Conservation (phyloP, 2,797 vertebrate species). For the Sebastes nivosus region DNA sequence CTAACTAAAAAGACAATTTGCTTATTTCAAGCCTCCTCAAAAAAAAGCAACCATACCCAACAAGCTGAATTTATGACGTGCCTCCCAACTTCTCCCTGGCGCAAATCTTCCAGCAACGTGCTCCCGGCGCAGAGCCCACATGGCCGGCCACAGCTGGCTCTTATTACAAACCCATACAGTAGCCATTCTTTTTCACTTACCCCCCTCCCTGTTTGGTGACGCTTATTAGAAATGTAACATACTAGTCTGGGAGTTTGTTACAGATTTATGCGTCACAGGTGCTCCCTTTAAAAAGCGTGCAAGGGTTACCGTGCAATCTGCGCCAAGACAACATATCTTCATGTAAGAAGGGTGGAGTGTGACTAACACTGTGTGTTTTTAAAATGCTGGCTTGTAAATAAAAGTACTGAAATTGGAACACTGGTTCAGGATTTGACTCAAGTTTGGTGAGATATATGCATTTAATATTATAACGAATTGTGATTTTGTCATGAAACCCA, state of each 20-base stretch:
- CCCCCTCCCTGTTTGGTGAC: constrained; percentile 82
- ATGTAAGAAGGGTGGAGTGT: not conserved
- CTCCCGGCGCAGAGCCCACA: constrained; percentile 69
- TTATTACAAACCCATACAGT: constrained; percentile 89
- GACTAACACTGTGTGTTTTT: not conserved
- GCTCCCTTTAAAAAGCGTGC: constrained; percentile 76
- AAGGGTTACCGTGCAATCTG: constrained; percentile 38
- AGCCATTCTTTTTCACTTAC: constrained; percentile 95
- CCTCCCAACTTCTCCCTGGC: constrained; percentile 73
- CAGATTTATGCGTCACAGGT: constrained; percentile 93
- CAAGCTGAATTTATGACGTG: constrained; percentile 78
- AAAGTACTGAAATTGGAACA: constrained; percentile 1
- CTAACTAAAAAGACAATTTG: constrained; percentile 72
- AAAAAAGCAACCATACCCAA: constrained; percentile 62
- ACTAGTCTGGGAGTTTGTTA: constrained; percentile 84
- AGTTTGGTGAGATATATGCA: constrained; percentile 16
- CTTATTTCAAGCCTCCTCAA: constrained; percentile 51
- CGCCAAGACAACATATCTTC: constrained; percentile 28
- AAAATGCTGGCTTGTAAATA: not conserved
- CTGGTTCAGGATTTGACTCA: constrained; percentile 1
- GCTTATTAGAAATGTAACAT: constrained; percentile 94
- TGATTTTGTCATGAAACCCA: not conserved
- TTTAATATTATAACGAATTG: constrained; percentile 15
- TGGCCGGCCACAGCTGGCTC: constrained; percentile 91
- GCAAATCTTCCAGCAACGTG: constrained; percentile 71